phyloP scores from a whole-genome alignment of 64 coral and sea anemone species.

The Dendronephthya gigantea region DNA sequence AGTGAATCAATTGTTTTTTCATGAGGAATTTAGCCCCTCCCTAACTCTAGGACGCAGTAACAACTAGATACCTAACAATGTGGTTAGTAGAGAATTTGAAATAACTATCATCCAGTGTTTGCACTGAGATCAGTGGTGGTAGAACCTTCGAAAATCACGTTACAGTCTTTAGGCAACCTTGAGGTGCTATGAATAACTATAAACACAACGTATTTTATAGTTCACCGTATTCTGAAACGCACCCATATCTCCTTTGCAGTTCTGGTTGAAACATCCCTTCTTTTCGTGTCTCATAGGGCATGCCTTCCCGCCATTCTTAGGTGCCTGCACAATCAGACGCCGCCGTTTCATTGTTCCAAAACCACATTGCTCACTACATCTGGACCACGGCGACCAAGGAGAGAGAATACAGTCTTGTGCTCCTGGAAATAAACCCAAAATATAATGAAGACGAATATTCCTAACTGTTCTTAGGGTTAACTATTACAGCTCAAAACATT shows the following conservation, averaged over 20 bases:
- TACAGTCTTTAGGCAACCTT: too few species aligned
- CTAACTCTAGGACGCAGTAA: too few species aligned
- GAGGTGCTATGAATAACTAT: too few species aligned
- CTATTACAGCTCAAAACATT: neutral
- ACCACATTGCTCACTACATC: neutral
- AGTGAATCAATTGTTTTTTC: too few species aligned
- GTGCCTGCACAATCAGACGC: neutral
- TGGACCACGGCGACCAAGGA: neutral
- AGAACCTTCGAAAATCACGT: too few species aligned
- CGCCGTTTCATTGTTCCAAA: slow-evolving; percentile 1
- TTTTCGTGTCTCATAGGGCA: neutral
- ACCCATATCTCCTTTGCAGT: slow-evolving; percentile 13
- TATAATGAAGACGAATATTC: neutral
- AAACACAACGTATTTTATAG: too few species aligned
- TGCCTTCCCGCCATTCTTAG: slow-evolving; percentile 5
- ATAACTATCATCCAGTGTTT: too few species aligned
- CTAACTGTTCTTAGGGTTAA: neutral
- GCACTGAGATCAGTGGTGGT: too few species aligned
- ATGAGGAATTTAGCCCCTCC: too few species aligned
- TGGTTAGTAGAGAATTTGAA: too few species aligned
- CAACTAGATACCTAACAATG: too few species aligned
- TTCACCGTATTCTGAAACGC: neutral
- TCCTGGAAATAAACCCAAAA: neutral
- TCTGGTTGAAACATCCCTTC: slow-evolving; percentile 2
- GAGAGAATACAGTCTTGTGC: neutral